Evolutionary conservation across 1,140 invertebrate genomes (phyloP).

Genomic region (Euura lappo): DNA sequence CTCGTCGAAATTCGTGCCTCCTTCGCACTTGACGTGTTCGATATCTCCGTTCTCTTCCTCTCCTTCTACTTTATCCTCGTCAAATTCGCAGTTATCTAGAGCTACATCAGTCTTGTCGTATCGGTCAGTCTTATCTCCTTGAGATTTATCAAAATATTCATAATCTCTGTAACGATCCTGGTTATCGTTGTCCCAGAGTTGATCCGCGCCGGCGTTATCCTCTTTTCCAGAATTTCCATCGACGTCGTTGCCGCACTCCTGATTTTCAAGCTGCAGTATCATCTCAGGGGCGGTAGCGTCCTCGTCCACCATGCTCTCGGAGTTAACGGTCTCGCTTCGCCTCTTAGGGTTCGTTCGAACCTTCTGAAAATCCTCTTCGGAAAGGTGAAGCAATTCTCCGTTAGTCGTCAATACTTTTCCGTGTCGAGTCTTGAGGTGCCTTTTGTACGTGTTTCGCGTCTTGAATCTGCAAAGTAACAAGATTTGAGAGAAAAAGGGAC

Average conservation of each 20-base stretch:
- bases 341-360: slow-evolving; percentile 58
- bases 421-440: slow-evolving; percentile 68
- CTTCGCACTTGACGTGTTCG: slow-evolving; percentile 29
- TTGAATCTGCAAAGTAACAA: slow-evolving; percentile 59
- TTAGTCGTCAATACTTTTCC: slow-evolving; percentile 67
- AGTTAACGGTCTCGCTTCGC: slow-evolving; percentile 27
- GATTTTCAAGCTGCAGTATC: slow-evolving; percentile 28
- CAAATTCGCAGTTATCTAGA: slow-evolving; percentile 26
- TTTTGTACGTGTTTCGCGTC: slow-evolving; percentile 71
- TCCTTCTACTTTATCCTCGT: neutral
- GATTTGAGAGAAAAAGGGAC: neutral
- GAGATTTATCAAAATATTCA: slow-evolving; percentile 32
- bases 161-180: slow-evolving; percentile 31
- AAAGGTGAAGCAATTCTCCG: slow-evolving; percentile 62
- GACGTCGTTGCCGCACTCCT: slow-evolving; percentile 20
- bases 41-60: neutral
- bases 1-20: slow-evolving; percentile 43
- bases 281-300: slow-evolving; percentile 34
- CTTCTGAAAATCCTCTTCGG: slow-evolving; percentile 65
- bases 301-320: slow-evolving; percentile 29
- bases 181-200: slow-evolving; percentile 8
- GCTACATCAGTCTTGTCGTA: slow-evolving; percentile 36
- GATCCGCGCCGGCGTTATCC: neutral
- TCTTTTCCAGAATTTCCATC: slow-evolving; percentile 13
- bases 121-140: slow-evolving; percentile 35